A percentile compares a stretch with the other conserved stretches of the same genome.
Conservation (phyloP, 2,797 vertebrate genomes). For the Acanthurus leucopareius region DNA sequence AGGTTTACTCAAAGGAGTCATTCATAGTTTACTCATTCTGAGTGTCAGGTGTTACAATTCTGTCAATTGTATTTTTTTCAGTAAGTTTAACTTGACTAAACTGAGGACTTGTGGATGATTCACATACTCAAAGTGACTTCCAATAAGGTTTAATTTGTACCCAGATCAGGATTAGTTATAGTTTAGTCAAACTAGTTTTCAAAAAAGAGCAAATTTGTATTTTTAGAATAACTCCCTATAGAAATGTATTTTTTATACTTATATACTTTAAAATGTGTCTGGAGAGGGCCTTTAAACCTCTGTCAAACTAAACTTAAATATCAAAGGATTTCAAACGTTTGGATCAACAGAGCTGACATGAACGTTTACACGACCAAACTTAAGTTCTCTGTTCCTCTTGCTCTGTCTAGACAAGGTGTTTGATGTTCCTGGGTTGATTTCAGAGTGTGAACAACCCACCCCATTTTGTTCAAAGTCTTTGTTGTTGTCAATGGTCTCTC, state of each 20-base stretch:
- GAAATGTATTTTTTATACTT: no score
- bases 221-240: no score
- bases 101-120: no score
- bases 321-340: background rate
- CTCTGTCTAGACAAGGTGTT: background rate
- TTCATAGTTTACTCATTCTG: background rate
- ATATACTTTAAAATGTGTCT: no score
- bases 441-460: conserved; percentile 49
- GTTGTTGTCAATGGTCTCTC: conserved; percentile 74
- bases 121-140: no score
- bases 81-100: no score
- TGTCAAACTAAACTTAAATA: background rate
- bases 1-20: background rate
- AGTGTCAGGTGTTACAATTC: background rate
- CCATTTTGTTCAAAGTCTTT: conserved; percentile 40
- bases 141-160: no score
- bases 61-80: no score
- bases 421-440: background rate
- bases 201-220: no score
- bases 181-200: no score
- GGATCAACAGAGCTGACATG: background rate
- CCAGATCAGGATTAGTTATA: no score
- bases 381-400: background rate
- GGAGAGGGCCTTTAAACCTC: no score
- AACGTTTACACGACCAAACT: background rate